Evolutionary conservation across 2,888 invertebrate genomes (phyloP).

Genomic region (Hymenopus coronatus): DNA sequence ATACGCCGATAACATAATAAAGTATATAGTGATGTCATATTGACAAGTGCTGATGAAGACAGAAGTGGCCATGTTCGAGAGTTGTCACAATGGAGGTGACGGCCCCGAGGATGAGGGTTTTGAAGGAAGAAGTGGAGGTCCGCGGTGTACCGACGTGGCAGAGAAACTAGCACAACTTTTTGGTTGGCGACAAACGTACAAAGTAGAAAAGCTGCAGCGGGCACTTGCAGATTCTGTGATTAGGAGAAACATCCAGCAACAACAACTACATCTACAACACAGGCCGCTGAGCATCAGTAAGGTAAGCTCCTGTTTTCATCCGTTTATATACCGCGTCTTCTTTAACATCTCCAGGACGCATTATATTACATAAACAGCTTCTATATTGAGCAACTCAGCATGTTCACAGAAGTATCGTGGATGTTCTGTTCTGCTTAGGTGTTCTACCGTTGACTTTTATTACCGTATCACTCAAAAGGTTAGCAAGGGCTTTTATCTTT

Average conservation of each 20-base stretch:
- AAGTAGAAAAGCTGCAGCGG: conserved; percentile 73
- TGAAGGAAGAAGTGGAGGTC: conserved; percentile 29
- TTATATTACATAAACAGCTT: no score
- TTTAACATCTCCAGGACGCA: no score
- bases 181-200: conserved; percentile 77
- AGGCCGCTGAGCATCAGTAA: not conserved
- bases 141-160: conserved; percentile 70
- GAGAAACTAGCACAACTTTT: conserved; percentile 74
- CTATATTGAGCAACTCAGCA: no score
- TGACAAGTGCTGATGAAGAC: not conserved
- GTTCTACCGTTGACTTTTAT: no score
- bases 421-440: no score
- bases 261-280: not conserved
- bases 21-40: no score
- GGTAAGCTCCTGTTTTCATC: not conserved
- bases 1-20: no score
- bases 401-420: no score
- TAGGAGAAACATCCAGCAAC: not conserved
- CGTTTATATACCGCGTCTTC: no score
- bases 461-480: no score
- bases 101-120: not conserved
- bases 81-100: conserved; percentile 41
- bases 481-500: no score
- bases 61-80: conserved; percentile 39
- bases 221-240: conserved; percentile 45